Evolutionary conservation across 1,140 invertebrate genomes (phyloP), one percentile per base, ranked within the genome.

Genomic region (Apocrypta bakeri): DNA sequence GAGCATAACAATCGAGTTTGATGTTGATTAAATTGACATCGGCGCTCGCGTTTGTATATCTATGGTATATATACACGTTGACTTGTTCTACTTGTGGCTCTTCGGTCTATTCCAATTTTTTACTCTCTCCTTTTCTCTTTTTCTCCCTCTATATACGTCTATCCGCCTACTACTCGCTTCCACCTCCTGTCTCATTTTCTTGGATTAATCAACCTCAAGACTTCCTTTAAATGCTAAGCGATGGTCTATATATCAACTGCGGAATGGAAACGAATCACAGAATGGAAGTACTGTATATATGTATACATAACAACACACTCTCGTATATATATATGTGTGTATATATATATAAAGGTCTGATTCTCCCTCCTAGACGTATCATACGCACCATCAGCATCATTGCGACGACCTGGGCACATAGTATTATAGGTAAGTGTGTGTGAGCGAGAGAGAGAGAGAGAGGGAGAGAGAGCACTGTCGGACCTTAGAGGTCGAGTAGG

Each of bases 401-500:
- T 24, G 48, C 48, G 48, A 56, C 48, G 48, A 56, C 21, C 48
- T 56, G 48, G 64, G 25, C 64, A 29, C 25, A 29, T 66, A 29
- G n/a, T 21, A n/a, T 56, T 56, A 56, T 56, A 56, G 48, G 48
- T 56, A 42, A 66, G 64, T 12, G n/a, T 27, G 64, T 25, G 25
- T 1, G 64, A 24, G 64, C 14, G 64, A 27, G 64, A 24, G 33
- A 2, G 33, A 37, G 33, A 4, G 33, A 37, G 33, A 4, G 33
- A 37, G 33, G 2, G 33, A 37, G 33, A 37, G 33, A 2, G 9
- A 56, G 48, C 48, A 17, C 3, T 21, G 56, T 48, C 25, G 25
- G 73, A 63, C 48, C 73, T 75, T 75, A 75, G 73, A 75, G 33
- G 75, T 66, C 21, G 77, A 71, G 48, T 56, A 56, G 63, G 25